Evolutionary conservation across 30 jellyfish, hydroid and myxozoan genomes (phyloP).

Genomic region (Clytia hemisphaerica): DNA sequence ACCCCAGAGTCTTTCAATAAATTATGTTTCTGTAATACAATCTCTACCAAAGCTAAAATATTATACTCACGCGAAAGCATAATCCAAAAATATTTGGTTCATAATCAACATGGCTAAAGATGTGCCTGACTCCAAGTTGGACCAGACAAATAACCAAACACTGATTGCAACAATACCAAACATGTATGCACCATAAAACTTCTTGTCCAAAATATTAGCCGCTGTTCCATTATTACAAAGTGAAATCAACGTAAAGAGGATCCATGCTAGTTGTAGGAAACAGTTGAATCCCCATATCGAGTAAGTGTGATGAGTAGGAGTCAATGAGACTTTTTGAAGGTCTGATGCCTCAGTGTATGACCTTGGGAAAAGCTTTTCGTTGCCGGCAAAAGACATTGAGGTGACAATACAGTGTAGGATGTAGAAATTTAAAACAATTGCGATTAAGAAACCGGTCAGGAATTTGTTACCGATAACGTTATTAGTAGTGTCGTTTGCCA

Average conservation of each 20-base stretch:
- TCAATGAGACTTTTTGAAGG: constrained; percentile 20
- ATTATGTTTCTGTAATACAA: no score
- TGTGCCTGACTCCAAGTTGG: constrained; percentile 40
- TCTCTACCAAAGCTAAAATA: no score
- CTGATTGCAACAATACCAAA: constrained; percentile 24
- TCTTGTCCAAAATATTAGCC: constrained; percentile 40
- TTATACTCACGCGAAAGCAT: no score
- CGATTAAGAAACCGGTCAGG: no score
- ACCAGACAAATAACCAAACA: constrained; percentile 64
- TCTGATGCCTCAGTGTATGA: constrained; percentile 50
- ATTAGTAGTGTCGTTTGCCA: no score
- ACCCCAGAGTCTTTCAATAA: no score
- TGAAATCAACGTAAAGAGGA: constrained; percentile 44
- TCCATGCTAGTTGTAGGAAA: constrained; percentile 49
- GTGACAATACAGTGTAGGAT: no score
- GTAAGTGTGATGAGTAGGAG: constrained; percentile 58
- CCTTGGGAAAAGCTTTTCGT: constrained; percentile 44
- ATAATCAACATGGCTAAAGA: constrained; percentile 49
- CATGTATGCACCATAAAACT: constrained; percentile 42
- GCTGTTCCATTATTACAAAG: constrained; percentile 39
- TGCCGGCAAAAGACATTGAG: constrained; percentile 3
- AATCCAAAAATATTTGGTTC: constrained; percentile 34
- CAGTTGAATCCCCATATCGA: constrained; percentile 62
- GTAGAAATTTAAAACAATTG: no score
- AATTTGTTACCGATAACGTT: no score